Evolutionary conservation across 2,113 vertebrate genomes (phyloP).

Genomic region (Aldabrachelys gigantea): DNA sequence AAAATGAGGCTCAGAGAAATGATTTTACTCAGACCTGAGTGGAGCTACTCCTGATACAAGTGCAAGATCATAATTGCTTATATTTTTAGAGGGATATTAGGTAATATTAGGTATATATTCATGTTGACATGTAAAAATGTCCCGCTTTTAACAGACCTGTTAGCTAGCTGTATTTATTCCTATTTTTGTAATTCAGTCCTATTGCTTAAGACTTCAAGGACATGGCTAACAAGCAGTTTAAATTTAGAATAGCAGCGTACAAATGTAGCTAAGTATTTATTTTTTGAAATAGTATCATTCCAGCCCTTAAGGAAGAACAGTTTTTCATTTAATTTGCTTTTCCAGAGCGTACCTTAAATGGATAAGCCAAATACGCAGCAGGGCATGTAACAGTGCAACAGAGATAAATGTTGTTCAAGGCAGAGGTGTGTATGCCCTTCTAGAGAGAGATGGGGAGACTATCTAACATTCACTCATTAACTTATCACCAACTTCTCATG

Average conservation of each 20-base stretch:
- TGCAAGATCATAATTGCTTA: background rate
- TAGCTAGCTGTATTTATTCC: background rate
- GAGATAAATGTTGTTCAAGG: background rate
- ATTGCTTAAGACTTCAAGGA: background rate
- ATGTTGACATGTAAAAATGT: background rate
- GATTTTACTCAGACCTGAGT: background rate
- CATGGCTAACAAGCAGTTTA: background rate
- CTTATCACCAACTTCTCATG: background rate
- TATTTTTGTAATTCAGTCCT: background rate
- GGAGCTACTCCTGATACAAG: background rate
- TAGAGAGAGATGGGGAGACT: no score
- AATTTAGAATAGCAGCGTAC: slow-evolving; percentile 1
- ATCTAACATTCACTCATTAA: background rate
- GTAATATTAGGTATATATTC: background rate
- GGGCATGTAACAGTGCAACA: background rate
- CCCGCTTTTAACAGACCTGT: background rate
- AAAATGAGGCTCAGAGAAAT: background rate
- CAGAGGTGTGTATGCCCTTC: background rate
- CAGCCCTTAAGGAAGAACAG: background rate
- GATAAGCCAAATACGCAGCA: background rate
- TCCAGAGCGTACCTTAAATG: background rate
- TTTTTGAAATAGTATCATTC: background rate
- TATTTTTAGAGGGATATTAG: background rate
- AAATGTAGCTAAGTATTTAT: background rate
- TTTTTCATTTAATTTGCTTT: background rate